These are phyloP conservation scores for Colletes gigas DNA, from an alignment of 1,140 invertebrate genomes.

Conservation along the genomic window DNA sequence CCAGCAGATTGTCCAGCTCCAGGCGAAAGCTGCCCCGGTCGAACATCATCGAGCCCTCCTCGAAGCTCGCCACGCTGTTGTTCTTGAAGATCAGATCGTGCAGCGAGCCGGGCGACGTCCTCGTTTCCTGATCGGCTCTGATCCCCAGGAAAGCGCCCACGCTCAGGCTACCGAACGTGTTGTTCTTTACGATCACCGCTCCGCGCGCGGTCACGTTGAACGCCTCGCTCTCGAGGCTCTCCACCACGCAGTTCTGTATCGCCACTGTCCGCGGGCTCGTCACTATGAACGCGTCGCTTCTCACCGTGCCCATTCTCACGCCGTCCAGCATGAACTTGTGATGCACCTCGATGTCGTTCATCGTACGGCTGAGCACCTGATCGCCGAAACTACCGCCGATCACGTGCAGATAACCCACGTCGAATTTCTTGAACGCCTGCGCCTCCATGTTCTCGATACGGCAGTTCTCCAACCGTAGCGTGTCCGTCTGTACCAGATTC, in stretches of 20 bases:
- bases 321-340: slow-evolving; percentile 83
- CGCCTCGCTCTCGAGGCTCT: slow-evolving; percentile 84
- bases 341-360: slow-evolving; percentile 87
- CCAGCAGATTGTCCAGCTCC: slow-evolving; percentile 82
- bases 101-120: slow-evolving; percentile 21
- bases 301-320: slow-evolving; percentile 75
- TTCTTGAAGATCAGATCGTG: slow-evolving; percentile 85
- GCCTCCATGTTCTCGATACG: slow-evolving; percentile 83
- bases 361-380: slow-evolving; percentile 85
- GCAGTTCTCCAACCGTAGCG: slow-evolving; percentile 79
- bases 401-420: slow-evolving; percentile 83
- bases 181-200: slow-evolving; percentile 85
- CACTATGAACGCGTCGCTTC: slow-evolving; percentile 83
- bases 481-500: slow-evolving; percentile 82
- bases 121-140: slow-evolving; percentile 80
- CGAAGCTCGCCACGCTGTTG: slow-evolving; percentile 83
- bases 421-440: slow-evolving; percentile 90
- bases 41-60: slow-evolving; percentile 83
- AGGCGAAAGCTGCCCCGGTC: slow-evolving; percentile 82
- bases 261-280: slow-evolving; percentile 82
- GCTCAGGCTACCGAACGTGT: slow-evolving; percentile 82
- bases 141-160: slow-evolving; percentile 85
- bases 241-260: slow-evolving; percentile 84
- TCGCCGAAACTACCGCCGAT: slow-evolving; percentile 82
- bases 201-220: slow-evolving; percentile 85